Conservation (phyloP, 2,888 invertebrate species). For the Kryphioiulus occultus region DNA sequence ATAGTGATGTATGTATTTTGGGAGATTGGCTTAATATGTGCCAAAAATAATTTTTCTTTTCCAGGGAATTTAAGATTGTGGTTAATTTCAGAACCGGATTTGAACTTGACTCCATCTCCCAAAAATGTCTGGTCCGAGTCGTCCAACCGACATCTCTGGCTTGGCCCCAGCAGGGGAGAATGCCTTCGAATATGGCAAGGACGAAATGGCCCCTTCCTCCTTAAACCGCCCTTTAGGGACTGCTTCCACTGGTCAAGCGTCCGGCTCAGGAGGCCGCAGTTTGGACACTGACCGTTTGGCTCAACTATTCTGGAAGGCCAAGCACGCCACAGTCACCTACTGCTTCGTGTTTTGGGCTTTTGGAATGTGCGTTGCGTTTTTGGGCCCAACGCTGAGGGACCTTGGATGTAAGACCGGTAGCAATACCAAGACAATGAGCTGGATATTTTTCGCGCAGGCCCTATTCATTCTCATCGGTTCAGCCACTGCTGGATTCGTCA, state of each 20-base stretch:
- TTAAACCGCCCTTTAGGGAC: neutral
- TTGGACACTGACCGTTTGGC: constrained; percentile 58
- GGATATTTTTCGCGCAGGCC: constrained; percentile 65
- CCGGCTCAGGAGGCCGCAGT: neutral
- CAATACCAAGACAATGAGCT: constrained; percentile 63
- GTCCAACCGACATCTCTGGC: neutral
- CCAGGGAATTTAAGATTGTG: neutral
- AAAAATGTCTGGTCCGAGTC: neutral
- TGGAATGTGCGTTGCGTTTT: constrained; percentile 66
- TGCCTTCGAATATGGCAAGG: neutral
- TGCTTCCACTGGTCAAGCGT: neutral
- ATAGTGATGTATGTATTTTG: too few species aligned
- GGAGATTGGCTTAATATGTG: too few species aligned
- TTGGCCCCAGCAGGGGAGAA: neutral
- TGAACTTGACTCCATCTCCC: neutral
- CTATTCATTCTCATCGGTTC: constrained; percentile 64
- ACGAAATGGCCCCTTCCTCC: neutral
- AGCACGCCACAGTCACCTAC: constrained; percentile 62
- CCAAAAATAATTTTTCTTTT: too few species aligned
- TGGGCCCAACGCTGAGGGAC: constrained; percentile 65
- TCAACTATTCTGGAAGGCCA: constrained; percentile 61
- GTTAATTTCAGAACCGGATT: neutral
- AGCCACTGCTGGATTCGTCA: constrained; percentile 59
- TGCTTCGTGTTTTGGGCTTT: constrained; percentile 65
- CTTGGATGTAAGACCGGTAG: constrained; percentile 64